Conservation (phyloP, 2,888 invertebrate species). For the Ischnus inquisitorius region DNA sequence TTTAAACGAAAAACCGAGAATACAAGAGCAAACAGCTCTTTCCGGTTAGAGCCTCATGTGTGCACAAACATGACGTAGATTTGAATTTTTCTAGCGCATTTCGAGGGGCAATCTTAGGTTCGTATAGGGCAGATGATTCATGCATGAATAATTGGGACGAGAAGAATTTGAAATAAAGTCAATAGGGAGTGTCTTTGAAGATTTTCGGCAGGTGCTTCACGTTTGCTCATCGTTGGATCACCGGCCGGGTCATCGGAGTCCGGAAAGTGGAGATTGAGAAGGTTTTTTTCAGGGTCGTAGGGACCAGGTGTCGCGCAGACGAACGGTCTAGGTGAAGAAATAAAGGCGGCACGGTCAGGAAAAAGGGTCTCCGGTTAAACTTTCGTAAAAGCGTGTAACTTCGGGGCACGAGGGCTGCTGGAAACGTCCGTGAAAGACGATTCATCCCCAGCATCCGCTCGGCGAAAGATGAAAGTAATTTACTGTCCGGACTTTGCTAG, state of each 20-base stretch:
- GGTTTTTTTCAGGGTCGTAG: not conserved
- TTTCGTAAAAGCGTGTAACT: not conserved
- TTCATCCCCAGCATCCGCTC: not conserved
- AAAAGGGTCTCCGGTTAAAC: not conserved
- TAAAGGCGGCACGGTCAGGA: not conserved
- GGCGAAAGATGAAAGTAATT: constrained; percentile 45
- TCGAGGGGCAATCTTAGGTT: not conserved
- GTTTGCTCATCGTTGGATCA: not conserved
- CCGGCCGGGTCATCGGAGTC: not conserved
- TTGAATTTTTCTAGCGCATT: not conserved
- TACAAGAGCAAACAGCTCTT: too few relatives aligned
- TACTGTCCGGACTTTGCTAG: constrained; percentile 32
- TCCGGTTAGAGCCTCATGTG: not conserved
- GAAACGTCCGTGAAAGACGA: not conserved
- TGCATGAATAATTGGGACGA: not conserved
- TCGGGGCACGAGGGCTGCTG: not conserved
- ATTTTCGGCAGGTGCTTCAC: not conserved
- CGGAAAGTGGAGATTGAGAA: not conserved
- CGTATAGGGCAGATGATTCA: not conserved
- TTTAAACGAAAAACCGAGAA: too few relatives aligned
- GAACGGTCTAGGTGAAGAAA: not conserved
- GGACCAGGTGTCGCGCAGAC: constrained; percentile 21
- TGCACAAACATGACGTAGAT: not conserved
- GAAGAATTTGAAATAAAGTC: not conserved
- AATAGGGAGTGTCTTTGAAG: not conserved